Base-by-base conservation (phyloP, 2,888 invertebrate genomes). In the Eristalis pertinax region DNA sequence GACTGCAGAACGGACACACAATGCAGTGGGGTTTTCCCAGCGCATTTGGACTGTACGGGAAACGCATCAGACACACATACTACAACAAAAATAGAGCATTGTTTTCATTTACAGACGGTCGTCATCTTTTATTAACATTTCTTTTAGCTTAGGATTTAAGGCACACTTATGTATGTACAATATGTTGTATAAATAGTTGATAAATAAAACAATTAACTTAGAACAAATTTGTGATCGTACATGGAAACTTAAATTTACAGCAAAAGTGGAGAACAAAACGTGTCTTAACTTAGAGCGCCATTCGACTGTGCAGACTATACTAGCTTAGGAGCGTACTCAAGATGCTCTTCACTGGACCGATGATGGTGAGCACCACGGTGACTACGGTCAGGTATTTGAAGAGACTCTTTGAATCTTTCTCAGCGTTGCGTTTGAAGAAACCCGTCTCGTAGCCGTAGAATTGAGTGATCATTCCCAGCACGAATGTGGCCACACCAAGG, bases 381-480 rank as follows among this genome's bases (percentile, higher is more conserved):
- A 91, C 78, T 26, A 92, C 77, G 0, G 91, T 91, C 7, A 91
- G 89, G 8, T 89, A 90, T 65, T 91, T 90, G 72, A 92, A 90
- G 7, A 92, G 82, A 4, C 89, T 89, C 3, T 90, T 89, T 73
- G 92, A 90, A 38, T 91, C 91, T 1, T 58, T 11, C 22, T 73
- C 50, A 0, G 90, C 90, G 41, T 90, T 90, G 3, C 89, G 80
- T 4, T 75, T 76, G 72, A 92, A 91, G 38, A 91, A 91, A 1
- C 90, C 74, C 0, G 91, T 92, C 60, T 91, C 89, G 73, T 90
- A 92, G 15, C 91, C 92, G 67, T 91, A 92, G 41, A 87, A 92
- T 83, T 91, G 91, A 1, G 91, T 90, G 56, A 90, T 26, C 90
- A 92, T 89, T 38, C 92, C 92, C 13, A 90, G 89, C 3, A 90